Percentiles rank a stretch among this genome's conserved stretches.
Evolutionary conservation across 2,797 vertebrate species (phyloP).

Genomic region (Crenuchus spilurus): DNA sequence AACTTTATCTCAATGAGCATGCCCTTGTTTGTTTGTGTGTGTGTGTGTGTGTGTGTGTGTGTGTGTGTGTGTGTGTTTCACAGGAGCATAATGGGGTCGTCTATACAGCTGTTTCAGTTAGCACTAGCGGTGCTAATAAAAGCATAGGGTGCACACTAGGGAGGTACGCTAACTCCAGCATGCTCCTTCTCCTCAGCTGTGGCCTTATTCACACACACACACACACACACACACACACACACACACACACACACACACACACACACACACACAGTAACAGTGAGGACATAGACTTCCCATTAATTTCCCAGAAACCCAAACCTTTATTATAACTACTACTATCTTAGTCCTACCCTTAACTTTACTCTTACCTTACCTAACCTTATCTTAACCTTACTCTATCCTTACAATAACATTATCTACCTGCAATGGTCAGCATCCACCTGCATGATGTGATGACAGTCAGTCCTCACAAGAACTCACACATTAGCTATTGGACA

Average conservation of each 20-base stretch:
- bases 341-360: no score
- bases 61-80: conserved; percentile 30
- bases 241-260: not conserved
- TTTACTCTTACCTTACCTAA: no score
- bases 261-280: not conserved
- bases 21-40: not conserved
- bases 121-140: conserved; percentile 21
- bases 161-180: not conserved
- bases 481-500: no score
- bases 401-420: no score
- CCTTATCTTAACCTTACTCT: no score
- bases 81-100: conserved; percentile 64
- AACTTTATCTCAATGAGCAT: not conserved
- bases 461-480: no score
- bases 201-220: conserved; percentile 2
- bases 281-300: no score
- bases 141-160: conserved; percentile 1
- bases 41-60: not conserved
- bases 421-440: no score
- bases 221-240: not conserved
- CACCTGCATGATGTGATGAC: no score
- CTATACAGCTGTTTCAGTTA: conserved; percentile 24
- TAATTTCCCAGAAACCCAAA: no score
- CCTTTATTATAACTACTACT: no score
- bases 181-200: not conserved